phyloP scores from a whole-genome alignment of 2,113 vertebrate species.

The Hucho hucho region DNA sequence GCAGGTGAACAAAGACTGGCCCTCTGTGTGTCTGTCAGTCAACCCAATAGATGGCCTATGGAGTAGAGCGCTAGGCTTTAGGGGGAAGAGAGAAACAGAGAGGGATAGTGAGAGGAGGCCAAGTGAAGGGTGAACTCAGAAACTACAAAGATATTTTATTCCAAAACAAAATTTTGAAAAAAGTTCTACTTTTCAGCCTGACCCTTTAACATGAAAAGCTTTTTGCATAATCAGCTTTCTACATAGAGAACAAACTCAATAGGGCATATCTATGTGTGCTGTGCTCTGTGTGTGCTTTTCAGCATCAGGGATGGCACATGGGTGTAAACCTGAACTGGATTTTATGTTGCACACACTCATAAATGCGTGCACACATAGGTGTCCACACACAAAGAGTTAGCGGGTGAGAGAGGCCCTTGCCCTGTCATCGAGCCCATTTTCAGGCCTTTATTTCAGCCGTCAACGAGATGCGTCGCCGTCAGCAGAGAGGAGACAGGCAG shows the following conservation, averaged over 20 bases:
- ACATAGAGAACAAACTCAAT: background rate
- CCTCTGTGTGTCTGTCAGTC: slow-evolving; percentile 27
- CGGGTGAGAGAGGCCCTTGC: slow-evolving; percentile 56
- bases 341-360: slow-evolving; percentile 55
- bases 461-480: slow-evolving; percentile 14
- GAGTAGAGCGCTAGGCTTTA: background rate
- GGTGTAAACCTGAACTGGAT: slow-evolving; percentile 54
- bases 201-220: background rate
- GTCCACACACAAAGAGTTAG: slow-evolving; percentile 46
- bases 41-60: slow-evolving; percentile 12
- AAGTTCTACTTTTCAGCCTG: background rate
- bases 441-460: slow-evolving; percentile 38
- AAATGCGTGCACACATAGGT: slow-evolving; percentile 57
- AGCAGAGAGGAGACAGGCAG: slow-evolving; percentile 51
- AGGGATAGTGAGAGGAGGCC: background rate
- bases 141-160: background rate
- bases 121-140: background rate
- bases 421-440: slow-evolving; percentile 70
- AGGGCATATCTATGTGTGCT: background rate
- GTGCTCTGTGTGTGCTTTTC: slow-evolving; percentile 37
- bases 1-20: slow-evolving; percentile 27
- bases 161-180: background rate
- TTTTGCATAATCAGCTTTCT: slow-evolving; percentile 2
- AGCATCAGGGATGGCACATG: slow-evolving; percentile 47
- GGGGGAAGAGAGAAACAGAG: background rate